These are phyloP conservation scores for Platygyra sinensis DNA, from an alignment of 64 coral and sea anemone genomes.

Conservation along the genomic window DNA sequence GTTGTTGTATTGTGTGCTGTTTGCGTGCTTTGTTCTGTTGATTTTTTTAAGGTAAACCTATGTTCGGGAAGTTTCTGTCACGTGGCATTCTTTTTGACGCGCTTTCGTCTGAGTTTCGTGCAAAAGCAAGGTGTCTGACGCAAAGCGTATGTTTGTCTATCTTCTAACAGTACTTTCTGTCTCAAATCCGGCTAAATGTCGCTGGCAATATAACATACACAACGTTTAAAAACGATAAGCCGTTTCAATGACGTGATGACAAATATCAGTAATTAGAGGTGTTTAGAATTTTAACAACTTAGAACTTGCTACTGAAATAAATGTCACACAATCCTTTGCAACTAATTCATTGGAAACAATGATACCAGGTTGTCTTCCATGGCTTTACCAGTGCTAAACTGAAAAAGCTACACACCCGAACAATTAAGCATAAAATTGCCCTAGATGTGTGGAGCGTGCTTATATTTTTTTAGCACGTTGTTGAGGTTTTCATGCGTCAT, in stretches of 20 bases:
- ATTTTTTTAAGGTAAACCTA: not conserved
- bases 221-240: not conserved
- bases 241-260: not conserved
- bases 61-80: not conserved
- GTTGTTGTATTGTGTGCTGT: not conserved
- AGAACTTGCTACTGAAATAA: not conserved
- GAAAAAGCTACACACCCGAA: not conserved
- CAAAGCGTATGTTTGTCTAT: not conserved
- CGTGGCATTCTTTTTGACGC: not conserved
- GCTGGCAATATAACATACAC: not conserved
- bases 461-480: constrained; percentile 3
- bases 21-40: not conserved
- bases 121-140: not conserved
- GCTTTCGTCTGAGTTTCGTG: not conserved
- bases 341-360: not conserved
- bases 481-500: not conserved
- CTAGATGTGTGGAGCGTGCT: not conserved
- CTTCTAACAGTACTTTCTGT: not conserved
- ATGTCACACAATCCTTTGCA: not conserved
- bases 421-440: not conserved
- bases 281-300: not conserved
- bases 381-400: not conserved
- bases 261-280: constrained; percentile 13
- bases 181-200: not conserved
- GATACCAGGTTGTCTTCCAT: no score